Evolutionary conservation across 2,888 invertebrate genomes (phyloP).

Genomic region (Drosophila conformis): DNA sequence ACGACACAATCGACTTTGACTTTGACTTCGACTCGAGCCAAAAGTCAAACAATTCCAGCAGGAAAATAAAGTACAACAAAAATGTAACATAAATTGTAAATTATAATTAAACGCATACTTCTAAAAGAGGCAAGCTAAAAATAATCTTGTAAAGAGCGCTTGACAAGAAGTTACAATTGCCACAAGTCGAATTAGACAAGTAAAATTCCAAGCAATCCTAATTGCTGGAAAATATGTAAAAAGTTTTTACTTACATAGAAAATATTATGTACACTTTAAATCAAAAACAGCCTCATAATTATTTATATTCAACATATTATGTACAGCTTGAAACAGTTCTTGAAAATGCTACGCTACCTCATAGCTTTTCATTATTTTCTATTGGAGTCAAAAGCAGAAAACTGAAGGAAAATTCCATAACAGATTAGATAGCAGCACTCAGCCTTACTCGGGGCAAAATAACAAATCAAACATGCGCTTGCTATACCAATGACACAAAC

Average conservation of each 20-base stretch:
- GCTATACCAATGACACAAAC: too few species aligned
- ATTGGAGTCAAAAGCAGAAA: too few species aligned
- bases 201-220: neutral
- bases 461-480: too few species aligned
- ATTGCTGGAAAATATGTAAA: neutral
- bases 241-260: neutral
- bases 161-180: neutral
- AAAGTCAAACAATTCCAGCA: conserved; percentile 54
- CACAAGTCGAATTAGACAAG: neutral
- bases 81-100: conserved; percentile 49
- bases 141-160: neutral
- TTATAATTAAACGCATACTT: conserved; percentile 37
- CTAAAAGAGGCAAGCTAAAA: neutral
- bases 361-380: neutral
- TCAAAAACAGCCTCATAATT: neutral
- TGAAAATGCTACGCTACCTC: neutral
- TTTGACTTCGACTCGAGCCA: conserved; percentile 52
- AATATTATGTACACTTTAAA: neutral
- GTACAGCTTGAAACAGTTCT: neutral
- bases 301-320: neutral
- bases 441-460: too few species aligned
- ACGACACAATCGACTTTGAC: conserved; percentile 19
- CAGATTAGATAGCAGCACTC: too few species aligned
- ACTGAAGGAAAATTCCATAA: too few species aligned
- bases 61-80: conserved; percentile 7